These are phyloP conservation scores for Chymomyza amoena DNA, from an alignment of 2,888 invertebrate genomes.

Conservation along the genomic window DNA sequence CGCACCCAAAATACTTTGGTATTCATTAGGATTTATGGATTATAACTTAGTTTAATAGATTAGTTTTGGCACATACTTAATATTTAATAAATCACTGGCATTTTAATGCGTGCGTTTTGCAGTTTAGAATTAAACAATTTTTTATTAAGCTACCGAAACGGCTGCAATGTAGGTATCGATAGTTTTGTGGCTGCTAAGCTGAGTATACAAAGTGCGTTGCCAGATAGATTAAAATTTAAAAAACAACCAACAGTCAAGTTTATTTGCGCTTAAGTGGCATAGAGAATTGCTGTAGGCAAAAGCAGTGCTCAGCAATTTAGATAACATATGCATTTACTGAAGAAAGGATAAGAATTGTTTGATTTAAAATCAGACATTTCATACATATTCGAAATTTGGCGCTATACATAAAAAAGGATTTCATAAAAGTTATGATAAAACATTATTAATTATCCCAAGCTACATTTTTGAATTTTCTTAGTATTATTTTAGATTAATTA, in stretches of 20 bases:
- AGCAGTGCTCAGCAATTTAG: not conserved
- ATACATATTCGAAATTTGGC: no score
- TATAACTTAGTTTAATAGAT: not conserved
- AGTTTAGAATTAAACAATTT: slow-evolving; percentile 46
- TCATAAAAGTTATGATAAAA: no score
- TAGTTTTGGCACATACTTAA: slow-evolving; percentile 37
- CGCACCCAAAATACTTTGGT: slow-evolving; percentile 17
- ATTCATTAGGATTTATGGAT: not conserved
- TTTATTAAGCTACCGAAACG: slow-evolving; percentile 51
- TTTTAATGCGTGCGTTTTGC: slow-evolving; percentile 35
- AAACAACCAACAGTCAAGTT: not conserved
- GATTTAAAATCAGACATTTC: not conserved
- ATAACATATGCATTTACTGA: not conserved
- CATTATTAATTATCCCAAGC: no score
- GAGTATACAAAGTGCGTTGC: not conserved
- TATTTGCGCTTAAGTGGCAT: not conserved
- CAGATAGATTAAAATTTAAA: not conserved
- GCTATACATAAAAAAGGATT: no score
- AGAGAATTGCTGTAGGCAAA: not conserved
- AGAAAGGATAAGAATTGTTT: not conserved
- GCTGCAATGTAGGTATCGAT: slow-evolving; percentile 52
- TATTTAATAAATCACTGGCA: slow-evolving; percentile 45
- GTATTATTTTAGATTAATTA: no score
- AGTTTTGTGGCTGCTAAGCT: slow-evolving; percentile 20
- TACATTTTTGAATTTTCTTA: no score